These are phyloP conservation scores for Myotis brandtii DNA, from an alignment of 2,113 vertebrate genomes.

Conservation along the genomic window DNA sequence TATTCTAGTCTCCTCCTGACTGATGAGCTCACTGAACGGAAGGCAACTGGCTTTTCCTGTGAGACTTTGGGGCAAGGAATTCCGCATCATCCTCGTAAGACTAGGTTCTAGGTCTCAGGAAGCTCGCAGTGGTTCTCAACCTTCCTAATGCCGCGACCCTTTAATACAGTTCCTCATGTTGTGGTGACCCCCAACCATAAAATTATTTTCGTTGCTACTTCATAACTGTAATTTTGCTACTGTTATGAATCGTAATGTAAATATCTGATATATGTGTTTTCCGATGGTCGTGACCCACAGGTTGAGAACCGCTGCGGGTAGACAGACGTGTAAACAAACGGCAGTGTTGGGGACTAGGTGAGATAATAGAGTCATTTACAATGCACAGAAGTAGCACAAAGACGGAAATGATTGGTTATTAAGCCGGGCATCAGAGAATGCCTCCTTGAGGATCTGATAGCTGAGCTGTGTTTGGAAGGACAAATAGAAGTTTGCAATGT, in stretches of 20 bases:
- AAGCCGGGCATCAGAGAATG: neutral
- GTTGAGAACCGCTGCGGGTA: neutral
- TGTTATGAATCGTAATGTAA: no score
- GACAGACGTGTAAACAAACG: neutral
- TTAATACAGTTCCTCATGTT: no score
- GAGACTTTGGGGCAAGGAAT: neutral
- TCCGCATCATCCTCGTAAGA: neutral
- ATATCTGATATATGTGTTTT: no score
- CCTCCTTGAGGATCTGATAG: neutral
- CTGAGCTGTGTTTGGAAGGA: conserved; percentile 13
- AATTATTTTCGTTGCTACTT: no score
- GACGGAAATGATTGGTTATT: neutral
- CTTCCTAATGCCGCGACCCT: no score
- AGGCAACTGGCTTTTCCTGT: neutral
- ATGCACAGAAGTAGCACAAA: neutral
- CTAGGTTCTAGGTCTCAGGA: neutral
- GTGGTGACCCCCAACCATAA: no score
- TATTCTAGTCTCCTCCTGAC: neutral
- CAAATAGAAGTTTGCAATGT: neutral
- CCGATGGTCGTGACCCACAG: no score
- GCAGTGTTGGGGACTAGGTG: neutral
- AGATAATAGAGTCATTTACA: neutral
- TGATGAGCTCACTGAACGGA: neutral
- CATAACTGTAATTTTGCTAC: no score
- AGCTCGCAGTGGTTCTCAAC: neutral